These are phyloP conservation scores for Portunus trituberculatus DNA, from an alignment of 1,140 invertebrate genomes.

Conservation along the genomic window DNA sequence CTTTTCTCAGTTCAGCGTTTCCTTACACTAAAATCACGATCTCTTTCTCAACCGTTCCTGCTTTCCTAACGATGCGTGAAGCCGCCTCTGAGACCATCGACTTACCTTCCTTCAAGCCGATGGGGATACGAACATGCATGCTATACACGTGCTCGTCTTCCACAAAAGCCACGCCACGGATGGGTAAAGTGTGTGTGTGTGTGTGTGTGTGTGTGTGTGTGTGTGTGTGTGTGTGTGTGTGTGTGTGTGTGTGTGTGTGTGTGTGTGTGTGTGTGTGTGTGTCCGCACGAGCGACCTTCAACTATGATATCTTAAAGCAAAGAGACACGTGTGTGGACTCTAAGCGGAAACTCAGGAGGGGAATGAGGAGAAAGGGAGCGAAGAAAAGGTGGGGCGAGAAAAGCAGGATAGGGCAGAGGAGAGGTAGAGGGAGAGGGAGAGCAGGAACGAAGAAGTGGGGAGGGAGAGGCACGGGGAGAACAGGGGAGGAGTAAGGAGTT, in stretches of 20 bases:
- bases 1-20: too few species aligned
- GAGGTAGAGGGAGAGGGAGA: not conserved
- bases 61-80: too few species aligned
- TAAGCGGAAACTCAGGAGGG: not conserved
- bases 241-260: slow-evolving; percentile 30
- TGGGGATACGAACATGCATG: too few species aligned
- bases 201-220: not conserved
- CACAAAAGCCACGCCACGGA: too few species aligned
- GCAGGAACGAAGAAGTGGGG: not conserved
- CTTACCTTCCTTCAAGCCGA: too few species aligned
- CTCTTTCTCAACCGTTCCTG: too few species aligned
- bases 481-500: not conserved
- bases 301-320: slow-evolving; percentile 8
- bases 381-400: too few species aligned
- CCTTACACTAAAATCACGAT: too few species aligned
- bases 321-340: not conserved
- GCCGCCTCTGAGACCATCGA: too few species aligned
- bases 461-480: not conserved
- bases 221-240: not conserved
- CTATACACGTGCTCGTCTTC: too few species aligned
- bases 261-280: slow-evolving; percentile 32
- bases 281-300: not conserved
- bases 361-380: not conserved
- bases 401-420: too few species aligned
- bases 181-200: too few species aligned